Evolutionary conservation across 1,140 invertebrate species (phyloP), one percentile per base, ranked within the genome.

Genomic region (Drosophila jambulina): DNA sequence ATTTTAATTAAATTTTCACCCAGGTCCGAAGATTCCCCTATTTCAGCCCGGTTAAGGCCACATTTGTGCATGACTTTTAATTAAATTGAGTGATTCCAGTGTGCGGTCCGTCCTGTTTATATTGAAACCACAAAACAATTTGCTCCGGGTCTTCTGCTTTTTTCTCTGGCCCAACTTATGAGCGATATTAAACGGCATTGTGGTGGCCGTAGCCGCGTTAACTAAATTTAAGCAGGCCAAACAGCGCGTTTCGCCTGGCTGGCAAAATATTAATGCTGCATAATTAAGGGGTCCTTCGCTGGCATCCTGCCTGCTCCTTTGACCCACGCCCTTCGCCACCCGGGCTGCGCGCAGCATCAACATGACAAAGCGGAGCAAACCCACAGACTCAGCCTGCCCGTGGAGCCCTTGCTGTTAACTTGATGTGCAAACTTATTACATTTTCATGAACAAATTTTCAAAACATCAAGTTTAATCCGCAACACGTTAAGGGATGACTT

Each of bases 221-320:
- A 80, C 71, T 83, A 69, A 82, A 87, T 83, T 83, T 70, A 72
- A 90, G 65, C 65, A 68, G 58, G 72, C 65, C 62, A 71, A 56
- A 67, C 62, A 49, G 49, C 46, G 32, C 51, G n/a, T 90, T 82
- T 80, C 61, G 78, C 84, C 58, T 84, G 48, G 56, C 63, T 76
- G 63, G 70, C 81, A 81, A 90, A 88, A 88, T 88, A 62, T 79
- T 90, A 88, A 88, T 84, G 82, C 64, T 79, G 65, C 71, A 82
- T 90, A 90, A 88, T 88, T 88, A 75, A 70, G 64, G 63, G 49
- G 57, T 45, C 34, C 32, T 51, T 36, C 32, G 71, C 0, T 12
- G 71, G 32, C 56, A 61, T 45, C 53, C 51, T 25, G 72, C 64
- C 49, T 34, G 29, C 21, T 54, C 59, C 69, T 75, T 78, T 61